Conservation (phyloP, 2,888 invertebrate species). For the Tachina fera region DNA sequence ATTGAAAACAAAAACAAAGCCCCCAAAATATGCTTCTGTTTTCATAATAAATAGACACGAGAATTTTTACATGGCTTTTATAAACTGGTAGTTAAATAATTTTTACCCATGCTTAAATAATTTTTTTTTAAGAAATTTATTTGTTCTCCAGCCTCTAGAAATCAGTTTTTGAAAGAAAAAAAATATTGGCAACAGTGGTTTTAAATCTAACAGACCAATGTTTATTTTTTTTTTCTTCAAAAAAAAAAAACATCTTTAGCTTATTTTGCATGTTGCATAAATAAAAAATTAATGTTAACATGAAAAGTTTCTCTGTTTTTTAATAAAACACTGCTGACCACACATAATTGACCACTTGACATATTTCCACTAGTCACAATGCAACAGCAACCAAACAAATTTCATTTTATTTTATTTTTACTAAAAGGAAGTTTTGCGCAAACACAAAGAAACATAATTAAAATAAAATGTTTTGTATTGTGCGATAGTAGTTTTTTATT, state of each 20-base stretch:
- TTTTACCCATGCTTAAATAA: too few relatives aligned
- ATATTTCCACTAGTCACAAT: slow-evolving; percentile 23
- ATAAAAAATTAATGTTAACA: slow-evolving; percentile 28
- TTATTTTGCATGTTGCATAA: slow-evolving; percentile 47
- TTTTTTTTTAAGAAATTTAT: too few relatives aligned
- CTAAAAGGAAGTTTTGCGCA: slow-evolving; percentile 54
- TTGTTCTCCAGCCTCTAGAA: too few relatives aligned
- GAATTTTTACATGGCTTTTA: too few relatives aligned
- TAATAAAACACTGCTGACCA: slow-evolving; percentile 49
- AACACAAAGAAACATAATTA: background rate
- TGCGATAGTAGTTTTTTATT: background rate
- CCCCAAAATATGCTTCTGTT: too few relatives aligned
- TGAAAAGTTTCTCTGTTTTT: slow-evolving; percentile 2
- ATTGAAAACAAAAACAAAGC: too few relatives aligned
- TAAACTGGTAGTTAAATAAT: too few relatives aligned
- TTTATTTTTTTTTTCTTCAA: background rate
- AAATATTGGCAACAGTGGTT: too few relatives aligned
- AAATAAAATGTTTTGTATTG: background rate
- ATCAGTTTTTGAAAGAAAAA: too few relatives aligned
- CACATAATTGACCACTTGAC: slow-evolving; percentile 31
- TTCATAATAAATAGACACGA: too few relatives aligned
- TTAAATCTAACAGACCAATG: too few relatives aligned
- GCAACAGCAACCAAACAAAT: background rate
- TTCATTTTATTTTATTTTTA: background rate
- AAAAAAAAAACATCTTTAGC: slow-evolving; percentile 9